phyloP scores from a whole-genome alignment of 2,113 vertebrate genomes.

The Oreochromis spilurus region DNA sequence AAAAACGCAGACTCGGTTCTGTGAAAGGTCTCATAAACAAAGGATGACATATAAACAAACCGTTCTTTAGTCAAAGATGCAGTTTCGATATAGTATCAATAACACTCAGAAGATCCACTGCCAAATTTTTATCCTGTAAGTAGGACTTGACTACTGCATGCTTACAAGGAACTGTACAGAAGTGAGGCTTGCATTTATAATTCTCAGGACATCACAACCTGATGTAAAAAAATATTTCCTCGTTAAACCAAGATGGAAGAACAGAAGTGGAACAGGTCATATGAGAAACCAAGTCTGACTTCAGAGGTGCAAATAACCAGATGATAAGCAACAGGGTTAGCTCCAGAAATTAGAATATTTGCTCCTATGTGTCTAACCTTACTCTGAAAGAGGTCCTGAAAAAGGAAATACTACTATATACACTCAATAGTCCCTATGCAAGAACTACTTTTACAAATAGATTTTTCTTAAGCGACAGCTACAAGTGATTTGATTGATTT shows the following conservation, averaged over 20 bases:
- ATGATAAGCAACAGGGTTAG: background rate
- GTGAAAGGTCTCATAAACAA: background rate
- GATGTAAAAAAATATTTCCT: background rate
- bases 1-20: background rate
- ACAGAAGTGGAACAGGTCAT: background rate
- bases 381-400: background rate
- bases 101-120: background rate
- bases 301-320: background rate
- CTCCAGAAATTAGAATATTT: background rate
- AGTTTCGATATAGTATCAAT: background rate
- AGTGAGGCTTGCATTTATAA: accelerated
- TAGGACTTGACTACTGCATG: background rate
- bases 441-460: background rate
- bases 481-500: background rate
- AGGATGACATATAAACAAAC: accelerated
- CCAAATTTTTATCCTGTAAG: background rate
- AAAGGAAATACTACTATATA: background rate
- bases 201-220: background rate
- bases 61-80: background rate
- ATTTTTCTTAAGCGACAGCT: background rate
- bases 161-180: background rate
- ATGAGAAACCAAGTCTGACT: background rate
- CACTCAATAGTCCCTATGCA: background rate
- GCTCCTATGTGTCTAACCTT: background rate
- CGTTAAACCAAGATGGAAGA: background rate